A percentile compares a stretch with the other conserved stretches of the same genome.
These are phyloP conservation scores for Xanthia togata DNA, from an alignment of 2,888 invertebrate genomes.

Conservation along the genomic window DNA sequence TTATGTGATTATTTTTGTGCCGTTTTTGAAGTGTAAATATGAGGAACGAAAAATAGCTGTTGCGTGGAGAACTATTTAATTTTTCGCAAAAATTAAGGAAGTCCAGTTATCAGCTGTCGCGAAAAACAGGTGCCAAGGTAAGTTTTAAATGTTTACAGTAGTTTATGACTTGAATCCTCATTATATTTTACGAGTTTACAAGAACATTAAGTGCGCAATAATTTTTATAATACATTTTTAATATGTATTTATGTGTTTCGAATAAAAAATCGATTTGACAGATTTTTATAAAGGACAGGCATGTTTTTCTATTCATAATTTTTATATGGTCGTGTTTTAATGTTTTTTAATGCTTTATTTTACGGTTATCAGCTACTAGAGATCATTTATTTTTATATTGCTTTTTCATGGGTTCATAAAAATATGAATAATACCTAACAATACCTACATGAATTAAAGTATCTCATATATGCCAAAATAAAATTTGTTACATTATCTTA, in stretches of 20 bases:
- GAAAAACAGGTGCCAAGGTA: slow-evolving; percentile 70
- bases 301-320: slow-evolving; percentile 42
- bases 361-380: slow-evolving; percentile 55
- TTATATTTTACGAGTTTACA: slow-evolving; percentile 38
- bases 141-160: slow-evolving; percentile 57
- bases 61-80: slow-evolving; percentile 74
- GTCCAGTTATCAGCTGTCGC: slow-evolving; percentile 63
- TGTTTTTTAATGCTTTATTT: slow-evolving; percentile 42
- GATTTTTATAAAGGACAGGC: slow-evolving; percentile 12
- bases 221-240: slow-evolving; percentile 21
- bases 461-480: neutral
- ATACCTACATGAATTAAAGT: neutral
- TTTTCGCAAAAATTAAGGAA: slow-evolving; percentile 73
- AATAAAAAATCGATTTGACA: slow-evolving; percentile 21
- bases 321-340: slow-evolving; percentile 48
- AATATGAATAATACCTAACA: slow-evolving; percentile 2
- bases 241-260: slow-evolving; percentile 14
- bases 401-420: slow-evolving; percentile 48
- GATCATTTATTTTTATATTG: slow-evolving; percentile 38
- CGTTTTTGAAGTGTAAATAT: slow-evolving; percentile 73
- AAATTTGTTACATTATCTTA: neutral
- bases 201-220: slow-evolving; percentile 24
- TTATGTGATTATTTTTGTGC: slow-evolving; percentile 76
- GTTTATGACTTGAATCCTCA: slow-evolving; percentile 29
- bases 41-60: slow-evolving; percentile 69